Conservation (phyloP, 64 coral and sea anemone species). For the Montipora foliosa region DNA sequence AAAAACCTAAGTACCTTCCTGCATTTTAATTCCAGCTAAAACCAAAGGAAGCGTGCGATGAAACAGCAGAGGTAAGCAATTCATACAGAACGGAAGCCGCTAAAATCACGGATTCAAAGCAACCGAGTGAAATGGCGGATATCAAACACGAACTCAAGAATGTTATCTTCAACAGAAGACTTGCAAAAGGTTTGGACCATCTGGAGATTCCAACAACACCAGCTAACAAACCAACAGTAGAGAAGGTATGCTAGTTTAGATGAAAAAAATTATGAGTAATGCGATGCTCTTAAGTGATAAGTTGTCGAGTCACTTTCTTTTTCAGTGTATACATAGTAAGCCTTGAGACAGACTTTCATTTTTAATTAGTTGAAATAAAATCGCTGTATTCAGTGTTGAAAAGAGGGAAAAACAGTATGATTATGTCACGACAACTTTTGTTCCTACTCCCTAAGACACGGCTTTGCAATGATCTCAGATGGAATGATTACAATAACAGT, state of each 20-base stretch:
- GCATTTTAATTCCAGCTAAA: not conserved
- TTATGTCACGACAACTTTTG: too few relatives aligned
- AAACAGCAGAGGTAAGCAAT: not conserved
- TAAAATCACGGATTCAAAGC: not conserved
- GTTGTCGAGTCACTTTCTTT: too few relatives aligned
- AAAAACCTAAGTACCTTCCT: not conserved
- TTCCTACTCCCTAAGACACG: too few relatives aligned
- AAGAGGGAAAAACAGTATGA: too few relatives aligned
- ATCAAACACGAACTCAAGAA: slow-evolving; percentile 2
- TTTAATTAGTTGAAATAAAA: too few relatives aligned
- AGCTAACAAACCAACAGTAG: not conserved
- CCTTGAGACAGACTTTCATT: too few relatives aligned
- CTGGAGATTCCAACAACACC: not conserved
- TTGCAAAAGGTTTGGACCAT: not conserved
- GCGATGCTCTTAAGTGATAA: too few relatives aligned
- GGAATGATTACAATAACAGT: too few relatives aligned
- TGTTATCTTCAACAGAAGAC: slow-evolving; percentile 12
- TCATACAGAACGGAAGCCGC: not conserved
- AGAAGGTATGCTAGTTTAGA: not conserved
- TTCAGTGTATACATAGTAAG: too few relatives aligned
- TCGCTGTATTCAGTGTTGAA: too few relatives aligned
- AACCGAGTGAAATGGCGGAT: not conserved
- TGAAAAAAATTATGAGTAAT: too few relatives aligned
- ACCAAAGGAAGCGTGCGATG: not conserved
- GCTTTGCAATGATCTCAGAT: too few relatives aligned